Evolutionary conservation across 2,888 invertebrate species (phyloP), one percentile per base, ranked within the genome.

Genomic region (Branchellion lobata): DNA sequence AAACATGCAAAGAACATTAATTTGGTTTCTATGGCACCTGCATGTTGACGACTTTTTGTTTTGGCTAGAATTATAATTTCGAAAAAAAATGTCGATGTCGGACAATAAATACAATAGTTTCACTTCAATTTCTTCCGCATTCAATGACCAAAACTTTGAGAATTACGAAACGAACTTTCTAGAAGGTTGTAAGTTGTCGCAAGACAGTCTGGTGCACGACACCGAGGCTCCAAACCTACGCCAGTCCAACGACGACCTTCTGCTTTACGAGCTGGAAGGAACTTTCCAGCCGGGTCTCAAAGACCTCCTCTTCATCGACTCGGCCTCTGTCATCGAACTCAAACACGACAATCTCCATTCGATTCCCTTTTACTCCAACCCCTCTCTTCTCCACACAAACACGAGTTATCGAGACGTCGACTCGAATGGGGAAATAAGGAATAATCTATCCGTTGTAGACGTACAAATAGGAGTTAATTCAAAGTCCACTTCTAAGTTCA

Each of bases 221-320:
- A n/a, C n/a, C n/a, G n/a, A n/a, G 3, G 61, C 61, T 14, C 21
- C 24, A 3, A 57, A 57, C 40, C 14, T 40, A 5, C 40, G 14
- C 24, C n/a, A 57, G 8, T 57, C 61, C 5, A n/a, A 57, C n/a
- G 61, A 57, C 3, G 61, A 57, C 24, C 21, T 57, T 24, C 21
- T 24, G n/a, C 5, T 57, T 14, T 57, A 57, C 21, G 61, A 57
- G 21, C 11, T 57, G 21, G 61, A 57, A 57, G 61, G 24, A n/a
- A 5, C 3, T 24, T 24, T 24, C 24, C 5, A 57, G 24, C 3
- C 5, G 21, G 21, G 21, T 24, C 3, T 57, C 3, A 57, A 57
- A 57, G 21, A 57, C 5, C 61, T 57, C n/a, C 24, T n/a, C 3
- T 57, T 57, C 61, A 57, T 57, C 61, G 61, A 57, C 61, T 57